Evolutionary conservation across 1,140 invertebrate genomes (phyloP).

Genomic region (Polyergus mexicanus): DNA sequence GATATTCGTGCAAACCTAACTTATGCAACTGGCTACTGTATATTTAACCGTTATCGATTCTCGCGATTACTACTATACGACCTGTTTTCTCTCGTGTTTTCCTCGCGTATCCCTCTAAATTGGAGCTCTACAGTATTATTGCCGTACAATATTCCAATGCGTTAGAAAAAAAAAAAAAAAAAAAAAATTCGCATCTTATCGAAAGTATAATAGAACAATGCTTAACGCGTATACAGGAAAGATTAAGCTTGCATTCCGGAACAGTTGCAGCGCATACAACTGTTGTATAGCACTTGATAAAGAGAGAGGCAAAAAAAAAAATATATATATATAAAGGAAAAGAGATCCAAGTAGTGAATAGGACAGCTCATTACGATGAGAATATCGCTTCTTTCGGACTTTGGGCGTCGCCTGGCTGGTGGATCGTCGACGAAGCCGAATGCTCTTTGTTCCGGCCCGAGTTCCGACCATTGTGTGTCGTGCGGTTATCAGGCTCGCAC

Average conservation of each 20-base stretch:
- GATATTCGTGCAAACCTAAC: conserved; percentile 24
- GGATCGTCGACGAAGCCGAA: conserved; percentile 45
- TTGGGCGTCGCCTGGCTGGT: conserved; percentile 46
- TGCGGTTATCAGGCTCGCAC: conserved; percentile 50
- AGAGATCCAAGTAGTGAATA: conserved; percentile 42
- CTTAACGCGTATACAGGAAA: too few species aligned
- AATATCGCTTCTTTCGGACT: conserved; percentile 46
- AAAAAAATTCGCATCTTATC: neutral
- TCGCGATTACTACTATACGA: neutral
- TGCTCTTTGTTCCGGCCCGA: conserved; percentile 54
- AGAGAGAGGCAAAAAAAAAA: neutral
- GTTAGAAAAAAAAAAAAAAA: conserved; percentile 8
- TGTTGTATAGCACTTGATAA: neutral
- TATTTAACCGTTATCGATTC: conserved; percentile 4
- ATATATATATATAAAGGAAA: conserved; percentile 1
- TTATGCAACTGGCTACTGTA: neutral
- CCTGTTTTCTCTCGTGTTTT: neutral
- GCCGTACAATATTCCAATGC: neutral
- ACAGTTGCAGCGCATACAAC: neutral
- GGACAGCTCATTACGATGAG: conserved; percentile 41
- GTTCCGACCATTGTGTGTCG: conserved; percentile 54
- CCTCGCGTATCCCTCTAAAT: neutral
- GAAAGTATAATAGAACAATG: neutral
- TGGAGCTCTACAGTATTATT: neutral
- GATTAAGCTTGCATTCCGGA: neutral